Evolutionary conservation across 2,113 vertebrate genomes (phyloP).

Genomic region (Dolichotis patagonum): DNA sequence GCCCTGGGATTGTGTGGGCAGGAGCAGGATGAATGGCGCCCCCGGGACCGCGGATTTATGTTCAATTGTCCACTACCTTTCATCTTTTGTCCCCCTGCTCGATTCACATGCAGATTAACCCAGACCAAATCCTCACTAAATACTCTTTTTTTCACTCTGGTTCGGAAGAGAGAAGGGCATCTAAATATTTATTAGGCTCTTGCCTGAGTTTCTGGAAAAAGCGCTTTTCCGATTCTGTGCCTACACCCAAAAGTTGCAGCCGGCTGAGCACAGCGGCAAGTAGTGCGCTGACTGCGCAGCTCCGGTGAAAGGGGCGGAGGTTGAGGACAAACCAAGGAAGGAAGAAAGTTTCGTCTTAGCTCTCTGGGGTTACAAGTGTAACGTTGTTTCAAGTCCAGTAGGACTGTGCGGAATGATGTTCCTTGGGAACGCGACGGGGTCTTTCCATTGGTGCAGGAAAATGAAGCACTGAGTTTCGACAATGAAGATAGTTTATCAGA

Average conservation of each 20-base stretch:
- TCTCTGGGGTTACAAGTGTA: slow-evolving; percentile 80
- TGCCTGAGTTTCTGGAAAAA: slow-evolving; percentile 86
- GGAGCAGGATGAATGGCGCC: slow-evolving; percentile 86
- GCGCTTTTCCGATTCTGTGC: slow-evolving; percentile 92
- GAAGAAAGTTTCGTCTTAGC: slow-evolving; percentile 84
- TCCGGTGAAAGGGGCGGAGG: not conserved
- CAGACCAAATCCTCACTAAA: slow-evolving; percentile 83
- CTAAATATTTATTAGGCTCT: slow-evolving; percentile 90
- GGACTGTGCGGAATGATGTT: slow-evolving; percentile 75
- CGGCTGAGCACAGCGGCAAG: too few species aligned
- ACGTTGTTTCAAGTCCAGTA: slow-evolving; percentile 74
- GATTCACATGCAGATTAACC: slow-evolving; percentile 91
- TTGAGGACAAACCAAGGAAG: slow-evolving; percentile 85
- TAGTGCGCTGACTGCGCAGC: not conserved
- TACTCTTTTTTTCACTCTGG: slow-evolving; percentile 78
- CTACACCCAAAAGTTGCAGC: slow-evolving; percentile 9
- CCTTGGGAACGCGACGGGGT: slow-evolving; percentile 56
- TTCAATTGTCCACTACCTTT: slow-evolving; percentile 87
- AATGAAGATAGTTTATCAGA: slow-evolving; percentile 2
- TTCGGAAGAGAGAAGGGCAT: slow-evolving; percentile 84
- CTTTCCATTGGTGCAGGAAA: slow-evolving; percentile 35
- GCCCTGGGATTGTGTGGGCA: slow-evolving; percentile 82
- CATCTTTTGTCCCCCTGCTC: slow-evolving; percentile 85
- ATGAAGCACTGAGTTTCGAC: not conserved
- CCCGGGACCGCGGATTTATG: slow-evolving; percentile 86